Base-by-base conservation (phyloP, 2,797 vertebrate genomes). In the Tragopan temminckii region DNA sequence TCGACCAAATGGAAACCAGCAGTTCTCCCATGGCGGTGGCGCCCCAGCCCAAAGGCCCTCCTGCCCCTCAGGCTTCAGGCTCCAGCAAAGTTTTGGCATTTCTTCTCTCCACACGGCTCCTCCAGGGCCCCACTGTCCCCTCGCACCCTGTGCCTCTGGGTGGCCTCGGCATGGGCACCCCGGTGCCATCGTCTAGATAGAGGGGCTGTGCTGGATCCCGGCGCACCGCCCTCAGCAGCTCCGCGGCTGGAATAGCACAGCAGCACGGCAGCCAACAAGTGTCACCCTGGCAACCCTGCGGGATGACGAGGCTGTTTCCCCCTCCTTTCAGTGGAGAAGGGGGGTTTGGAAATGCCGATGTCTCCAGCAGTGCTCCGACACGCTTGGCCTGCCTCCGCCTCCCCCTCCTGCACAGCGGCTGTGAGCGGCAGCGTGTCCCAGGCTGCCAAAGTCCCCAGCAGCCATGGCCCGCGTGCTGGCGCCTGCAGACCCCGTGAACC, bases 1-100 rank as follows among this genome's bases (percentile, higher is more conserved):
- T n/a, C 23, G 6, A 85, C 36, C 89, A 89, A 89, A 94, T 92
- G 35, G 71, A 71, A 96, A 93, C 61, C 92, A 92, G 89, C 4
- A 1, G 43, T 29, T 40, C 84, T 93, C 61, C 1, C 5, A 31
- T 52, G 80, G 86, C 29, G 71, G 35, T 79, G 95, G 43, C 87
- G 10, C 11, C 14, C 33, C 61, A 45, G 68, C 61, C 92, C 80
- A 70, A 89, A 77, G 48, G 29, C 81, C 68, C 75, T 90, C 71
- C 86, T 77, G 58, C 61, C 52, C 80, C 0, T 1, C 76, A 71
- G 86, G 84, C 95, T 85, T 42, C 71, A 45, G 74, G 36, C 50
- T 84, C 63, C 63, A 77, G 89, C 84, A 64, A 64, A 93, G 36
- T 45, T 67, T 61, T 74, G 68, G 15, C 57, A 57, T 87, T 89